Evolutionary conservation across 1,140 invertebrate genomes (phyloP).

Genomic region (Heterodera schachtii): DNA sequence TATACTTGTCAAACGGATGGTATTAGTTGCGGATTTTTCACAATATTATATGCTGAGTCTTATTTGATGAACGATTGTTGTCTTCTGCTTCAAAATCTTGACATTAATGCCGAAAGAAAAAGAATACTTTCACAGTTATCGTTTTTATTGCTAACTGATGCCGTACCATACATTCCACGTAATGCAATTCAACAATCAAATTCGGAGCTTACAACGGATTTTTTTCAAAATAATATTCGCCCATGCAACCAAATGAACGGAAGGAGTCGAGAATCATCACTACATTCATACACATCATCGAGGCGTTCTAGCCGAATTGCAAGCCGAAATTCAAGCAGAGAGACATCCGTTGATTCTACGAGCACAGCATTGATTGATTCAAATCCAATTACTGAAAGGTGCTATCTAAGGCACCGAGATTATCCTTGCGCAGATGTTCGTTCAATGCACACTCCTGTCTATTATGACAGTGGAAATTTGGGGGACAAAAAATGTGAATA

Average conservation of each 20-base stretch:
- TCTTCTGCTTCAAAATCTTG: neutral
- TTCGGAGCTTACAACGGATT: too few species aligned
- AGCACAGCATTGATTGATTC: too few species aligned
- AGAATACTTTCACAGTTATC: neutral
- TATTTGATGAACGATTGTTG: neutral
- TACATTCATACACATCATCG: neutral
- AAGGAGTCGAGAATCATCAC: neutral
- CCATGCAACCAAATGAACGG: neutral
- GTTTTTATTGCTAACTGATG: neutral
- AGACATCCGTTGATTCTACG: neutral
- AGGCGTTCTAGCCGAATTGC: neutral
- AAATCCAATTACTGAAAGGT: too few species aligned
- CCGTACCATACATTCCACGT: neutral
- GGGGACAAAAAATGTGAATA: neutral
- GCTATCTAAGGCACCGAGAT: neutral
- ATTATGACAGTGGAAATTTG: constrained; percentile 14
- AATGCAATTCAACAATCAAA: neutral
- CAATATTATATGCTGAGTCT: neutral
- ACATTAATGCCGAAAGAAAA: neutral
- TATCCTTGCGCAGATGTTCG: neutral
- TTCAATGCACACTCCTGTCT: neutral
- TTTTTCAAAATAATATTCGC: neutral
- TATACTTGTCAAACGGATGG: neutral
- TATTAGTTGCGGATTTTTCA: neutral
- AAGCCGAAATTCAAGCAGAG: neutral